Base-by-base conservation (phyloP, 1,140 invertebrate species). In the Wiebesia pumilae region DNA sequence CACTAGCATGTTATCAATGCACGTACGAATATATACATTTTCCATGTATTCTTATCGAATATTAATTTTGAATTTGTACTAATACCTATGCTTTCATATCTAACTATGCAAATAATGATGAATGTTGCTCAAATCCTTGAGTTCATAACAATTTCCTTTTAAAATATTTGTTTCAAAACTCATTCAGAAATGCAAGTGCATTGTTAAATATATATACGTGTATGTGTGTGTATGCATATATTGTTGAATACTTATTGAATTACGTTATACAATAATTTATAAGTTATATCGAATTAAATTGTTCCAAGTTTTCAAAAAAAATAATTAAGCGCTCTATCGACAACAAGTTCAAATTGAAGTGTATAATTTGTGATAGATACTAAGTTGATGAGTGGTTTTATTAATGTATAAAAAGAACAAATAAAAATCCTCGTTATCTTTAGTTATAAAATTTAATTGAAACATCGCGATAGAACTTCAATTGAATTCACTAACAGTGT, bases 371-470 rank as follows among this genome's bases (percentile, higher is more conserved):
- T 14, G 30, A 69, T 69, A 69, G 30, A 14, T 30, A 33, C n/a
- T 30, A 69, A 69, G 67, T 69, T 69, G n/a, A 69, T 35, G 67
- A 69, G 33, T 35, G 67, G 67, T 7, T 38, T 19, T 71, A 16
- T 33, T 71, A 71, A 71, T 71, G 12, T 30, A 38, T 0, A 33
- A 71, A 21, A 71, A 35, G 69, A 71, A 71, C 4, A 38, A 71
- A 71, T 71, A 38, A 71, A 71, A 71, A 71, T 38, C 2, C 16
- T 38, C 33, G 19, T 38, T 71, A 69, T 71, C 69, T 71, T 71
- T 71, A 21, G 69, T 71, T 71, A 38, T 71, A 71, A 38, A 71
- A 71, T 79, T 79, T 58, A 58, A 35, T 54, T 33, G 51, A 77
- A 77, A 40, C 27, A 12, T 27, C 9, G 27, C 16, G 43, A 24